Base-by-base conservation (phyloP, 2,888 invertebrate genomes). In the Tethea ocularis region DNA sequence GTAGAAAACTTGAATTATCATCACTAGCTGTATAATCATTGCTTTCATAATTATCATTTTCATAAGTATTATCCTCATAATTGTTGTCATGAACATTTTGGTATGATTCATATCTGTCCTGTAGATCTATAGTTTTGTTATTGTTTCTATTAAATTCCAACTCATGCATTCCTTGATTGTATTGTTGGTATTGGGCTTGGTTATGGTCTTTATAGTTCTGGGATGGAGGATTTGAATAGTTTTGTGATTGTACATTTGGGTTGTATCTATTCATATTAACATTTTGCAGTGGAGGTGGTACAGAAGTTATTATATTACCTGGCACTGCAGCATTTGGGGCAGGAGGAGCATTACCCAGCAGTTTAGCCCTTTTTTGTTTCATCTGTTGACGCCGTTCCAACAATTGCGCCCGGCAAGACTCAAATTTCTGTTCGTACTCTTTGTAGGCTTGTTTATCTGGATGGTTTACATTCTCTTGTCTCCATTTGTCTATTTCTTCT, bases 401-500 rank as follows among this genome's bases (percentile, higher is more conserved):
- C 41, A 97, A 89, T 77, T 97, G 96, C 68, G 95, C 95, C 20
- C 97, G 94, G 92, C 97, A 98, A 41, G 96, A 95, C 78, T 97
- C 97, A 95, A 98, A 98, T 84, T 97, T 97, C 57, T 96, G 95
- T 86, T 98, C 97, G 86, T 98, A 98, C 75, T 97, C 96, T 72
- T 94, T 94, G 80, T 97, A 97, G 71, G 97, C 96, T 86, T 96
- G 95, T 86, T 96, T 97, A 83, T 98, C 98, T 0, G 98, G 98
- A 91, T 98, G 98, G 85, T 97, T 97, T 38, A 96, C 96, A 91
- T 98, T 98, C 78, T 98, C 97, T 65, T 95, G 95, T 82, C 97
- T 97, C 98, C 98, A 98, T 74, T 96, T 96, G 75, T 96, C 96
- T 84, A 98, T 98, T 83, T 98, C 97, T 70, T 96, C 95, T 87